Evolutionary conservation across 2,797 vertebrate genomes (phyloP).

Genomic region (Acridotheres tristis): DNA sequence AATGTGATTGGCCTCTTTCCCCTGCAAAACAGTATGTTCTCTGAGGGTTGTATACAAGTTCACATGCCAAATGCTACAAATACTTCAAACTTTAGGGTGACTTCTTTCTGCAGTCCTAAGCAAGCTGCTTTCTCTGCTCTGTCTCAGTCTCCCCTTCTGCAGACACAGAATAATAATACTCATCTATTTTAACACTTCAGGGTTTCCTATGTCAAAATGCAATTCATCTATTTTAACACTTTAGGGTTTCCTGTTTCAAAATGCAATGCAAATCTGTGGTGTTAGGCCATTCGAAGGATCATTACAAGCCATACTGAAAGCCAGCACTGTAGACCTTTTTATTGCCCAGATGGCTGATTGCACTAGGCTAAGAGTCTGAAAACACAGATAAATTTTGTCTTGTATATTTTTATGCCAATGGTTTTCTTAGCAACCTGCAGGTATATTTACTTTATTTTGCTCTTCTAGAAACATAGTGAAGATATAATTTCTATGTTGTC

Average conservation of each 20-base stretch:
- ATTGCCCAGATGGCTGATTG: neutral
- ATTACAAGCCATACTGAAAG: neutral
- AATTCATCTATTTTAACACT: neutral
- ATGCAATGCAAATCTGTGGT: neutral
- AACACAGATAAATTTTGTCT: neutral
- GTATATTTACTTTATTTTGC: constrained; percentile 14
- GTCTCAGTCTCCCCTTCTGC: neutral
- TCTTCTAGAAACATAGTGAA: neutral
- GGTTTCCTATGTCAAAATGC: neutral
- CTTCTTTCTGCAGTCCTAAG: neutral
- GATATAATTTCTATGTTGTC: neutral
- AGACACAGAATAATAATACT: neutral
- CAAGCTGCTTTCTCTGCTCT: neutral
- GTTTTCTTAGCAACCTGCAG: neutral
- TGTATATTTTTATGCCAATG: neutral
- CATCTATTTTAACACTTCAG: neutral
- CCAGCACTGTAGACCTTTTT: neutral
- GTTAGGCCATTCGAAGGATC: neutral
- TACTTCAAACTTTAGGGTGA: neutral
- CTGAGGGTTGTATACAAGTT: neutral
- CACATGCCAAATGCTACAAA: neutral
- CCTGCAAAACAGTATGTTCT: neutral
- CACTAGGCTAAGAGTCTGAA: neutral
- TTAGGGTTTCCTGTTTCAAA: neutral
- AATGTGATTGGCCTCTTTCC: neutral